Evolutionary conservation across 2,113 vertebrate genomes (phyloP).

Genomic region (Syngnathus floridae): DNA sequence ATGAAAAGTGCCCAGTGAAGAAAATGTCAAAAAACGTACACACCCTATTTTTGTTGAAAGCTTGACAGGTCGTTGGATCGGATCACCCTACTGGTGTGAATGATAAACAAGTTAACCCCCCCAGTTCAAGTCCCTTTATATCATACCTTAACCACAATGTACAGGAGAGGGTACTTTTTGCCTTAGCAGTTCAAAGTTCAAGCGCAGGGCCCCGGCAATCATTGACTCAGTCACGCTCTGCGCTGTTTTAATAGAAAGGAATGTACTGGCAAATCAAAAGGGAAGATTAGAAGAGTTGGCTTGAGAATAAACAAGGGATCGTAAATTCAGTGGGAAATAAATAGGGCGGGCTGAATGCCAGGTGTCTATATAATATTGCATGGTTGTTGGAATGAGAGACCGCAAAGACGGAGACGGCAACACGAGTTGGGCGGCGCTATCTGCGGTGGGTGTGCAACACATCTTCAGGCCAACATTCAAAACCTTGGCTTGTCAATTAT

Average conservation of each 20-base stretch:
- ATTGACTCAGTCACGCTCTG: constrained; percentile 47
- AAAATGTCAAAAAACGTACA: constrained; percentile 15
- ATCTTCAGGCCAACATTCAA: constrained; percentile 37
- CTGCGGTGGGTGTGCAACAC: constrained; percentile 36
- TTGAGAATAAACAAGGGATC: constrained; percentile 39
- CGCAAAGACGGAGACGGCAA: constrained; percentile 54
- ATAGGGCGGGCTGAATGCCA: constrained; percentile 52
- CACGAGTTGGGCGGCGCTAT: constrained; percentile 42
- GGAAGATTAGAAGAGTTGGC: constrained; percentile 34
- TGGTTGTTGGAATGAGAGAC: constrained; percentile 53
- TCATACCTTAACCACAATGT: constrained; percentile 1
- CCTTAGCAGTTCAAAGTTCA: constrained; percentile 61
- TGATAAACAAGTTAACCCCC: constrained; percentile 54
- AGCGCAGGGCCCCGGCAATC: constrained; percentile 34
- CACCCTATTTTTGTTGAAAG: constrained; percentile 45
- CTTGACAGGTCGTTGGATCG: constrained; percentile 54
- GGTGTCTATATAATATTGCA: constrained; percentile 60
- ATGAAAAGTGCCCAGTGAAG: constrained; percentile 12
- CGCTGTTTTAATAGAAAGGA: constrained; percentile 33
- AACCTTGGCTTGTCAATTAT: constrained; percentile 45
- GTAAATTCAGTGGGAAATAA: constrained; percentile 61
- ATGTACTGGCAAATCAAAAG: constrained; percentile 41
- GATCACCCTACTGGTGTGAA: constrained; percentile 42
- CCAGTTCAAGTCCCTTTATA: constrained; percentile 22
- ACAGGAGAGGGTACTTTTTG: constrained; percentile 17